Percentiles rank a stretch among this genome's conserved stretches.
Conservation (phyloP, 2,888 invertebrate genomes). For the Aphodius sticticus region DNA sequence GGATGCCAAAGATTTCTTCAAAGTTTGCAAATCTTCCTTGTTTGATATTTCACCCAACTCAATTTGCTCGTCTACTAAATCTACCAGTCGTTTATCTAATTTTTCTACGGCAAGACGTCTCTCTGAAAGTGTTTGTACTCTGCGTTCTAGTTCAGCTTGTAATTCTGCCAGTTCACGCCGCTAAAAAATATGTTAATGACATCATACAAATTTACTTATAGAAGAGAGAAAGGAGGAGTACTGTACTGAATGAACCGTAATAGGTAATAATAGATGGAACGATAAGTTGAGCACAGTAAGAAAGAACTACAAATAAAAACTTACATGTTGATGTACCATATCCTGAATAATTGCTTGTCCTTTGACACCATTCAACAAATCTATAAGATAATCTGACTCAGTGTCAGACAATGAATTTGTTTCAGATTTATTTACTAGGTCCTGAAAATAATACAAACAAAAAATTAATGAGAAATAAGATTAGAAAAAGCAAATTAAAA, state of each 20-base stretch:
- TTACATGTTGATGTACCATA: conserved; percentile 77
- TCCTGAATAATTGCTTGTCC: conserved; percentile 73
- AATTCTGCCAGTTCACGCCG: conserved; percentile 76
- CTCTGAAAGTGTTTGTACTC: conserved; percentile 68
- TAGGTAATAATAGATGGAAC: no score
- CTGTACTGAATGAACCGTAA: no score
- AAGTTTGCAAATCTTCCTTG: conserved; percentile 47
- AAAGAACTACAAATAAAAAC: conserved; percentile 48
- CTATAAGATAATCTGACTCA: conserved; percentile 69
- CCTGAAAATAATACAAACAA: conserved; percentile 54
- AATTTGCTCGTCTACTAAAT: conserved; percentile 71
- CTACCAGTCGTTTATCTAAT: conserved; percentile 73
- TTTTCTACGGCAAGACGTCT: conserved; percentile 73
- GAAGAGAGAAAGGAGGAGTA: not conserved
- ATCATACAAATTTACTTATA: conserved; percentile 11
- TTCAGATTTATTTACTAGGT: conserved; percentile 64
- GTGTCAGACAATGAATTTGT: conserved; percentile 65
- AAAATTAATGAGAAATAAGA: conserved; percentile 36
- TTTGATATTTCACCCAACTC: conserved; percentile 59
- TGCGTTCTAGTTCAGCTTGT: conserved; percentile 72
- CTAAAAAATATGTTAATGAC: conserved; percentile 60
- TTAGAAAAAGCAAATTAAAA: conserved; percentile 33
- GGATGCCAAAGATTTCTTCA: conserved; percentile 60
- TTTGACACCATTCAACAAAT: conserved; percentile 71
- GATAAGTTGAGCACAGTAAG: no score